Evolutionary conservation across 1,140 invertebrate genomes (phyloP), one percentile per base, ranked within the genome.

Genomic region (Piezodorus guildinii): DNA sequence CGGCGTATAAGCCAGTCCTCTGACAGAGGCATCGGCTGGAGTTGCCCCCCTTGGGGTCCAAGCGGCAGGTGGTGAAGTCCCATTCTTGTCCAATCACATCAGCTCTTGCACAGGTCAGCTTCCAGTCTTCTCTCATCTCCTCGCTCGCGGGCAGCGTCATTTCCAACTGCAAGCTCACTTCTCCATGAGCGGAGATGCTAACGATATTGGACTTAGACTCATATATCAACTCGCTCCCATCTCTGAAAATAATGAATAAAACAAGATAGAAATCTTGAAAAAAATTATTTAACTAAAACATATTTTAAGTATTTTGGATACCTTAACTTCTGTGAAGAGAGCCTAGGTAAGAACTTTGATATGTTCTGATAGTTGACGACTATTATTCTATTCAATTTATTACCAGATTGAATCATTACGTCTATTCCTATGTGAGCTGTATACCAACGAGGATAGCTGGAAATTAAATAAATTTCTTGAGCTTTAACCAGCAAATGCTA

Each of bases 201-300:
- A 67, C 52, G 14, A 66, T 62, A 49, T 79, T 77, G 2, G 84
- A 86, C 65, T 81, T 80, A 19, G 85, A 74, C 66, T 81, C 80
- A 71, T 84, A 84, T 68, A 84, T 81, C 44, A 84, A 72, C 71
- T 85, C 83, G 17, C 74, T 77, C 5, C 81, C 81, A 30, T 62
- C 63, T 39, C 67, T 68, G 54, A 60, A 61, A 56, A 51, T 49
- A 49, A 61, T 30, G 9, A 10, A n/a, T n/a, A n/a, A n/a, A n/a
- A n/a, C n/a, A n/a, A 10, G 12, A 12, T 39, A 1, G 12, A 4
- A 12, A 10, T 10, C 12, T 10, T 39, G 6, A 1, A 1, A 5
- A 39, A 10, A 39, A 39, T 30, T 30, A 30, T 30, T 10, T 30
- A 3, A 30, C 6, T 39, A 39, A 10, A 39, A 10, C 1, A 39